Base-by-base conservation (phyloP, 2,113 vertebrate species). In the Okapia johnstoni region DNA sequence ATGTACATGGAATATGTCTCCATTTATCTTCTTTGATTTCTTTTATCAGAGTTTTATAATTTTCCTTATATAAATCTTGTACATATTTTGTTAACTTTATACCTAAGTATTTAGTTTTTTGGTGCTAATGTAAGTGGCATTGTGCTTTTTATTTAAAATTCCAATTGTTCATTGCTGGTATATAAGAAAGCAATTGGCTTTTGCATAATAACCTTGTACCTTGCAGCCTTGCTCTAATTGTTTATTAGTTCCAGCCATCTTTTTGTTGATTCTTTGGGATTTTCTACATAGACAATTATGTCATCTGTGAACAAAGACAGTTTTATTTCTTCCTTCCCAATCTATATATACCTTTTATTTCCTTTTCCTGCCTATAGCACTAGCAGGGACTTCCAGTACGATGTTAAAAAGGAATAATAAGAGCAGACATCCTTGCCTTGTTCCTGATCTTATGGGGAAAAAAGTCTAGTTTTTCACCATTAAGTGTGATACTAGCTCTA, bases 11-110 rank as follows among this genome's bases (percentile, higher is more conserved):
- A 70, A 23, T 88, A 43, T 84, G 21, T 89, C 30, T 90, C 55
- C n/a, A 95, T 95, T 86, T 83, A 73, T 76, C 36, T 90, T 85
- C 55, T 91, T 86, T 90, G 36, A 87, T 90, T 89, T 94, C 1
- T 79, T 80, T 66, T 12, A 54, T 95, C 30, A 60, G 57, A 54
- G n/a, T 76, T 70, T 93, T 90, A 30, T 90, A 48, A 36, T 89
- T 96, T 84, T 88, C 46, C 30, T 86, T n/a, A 26, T 90, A 52
- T 54, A 90, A 28, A 40, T 73, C n/a, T 80, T 97, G 17, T 85
- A 85, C 17, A 30, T 70, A 36, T 85, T 93, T 79, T 88, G 7
- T 80, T 95, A 97, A 52, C 89, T 52, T 89, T 89, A 90, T 73
- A 86, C n/a, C 58, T 50, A 77, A 76, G 12, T 85, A 40, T 92